Conservation (phyloP, 2,888 invertebrate species). For the Chydorus sphaericus region DNA sequence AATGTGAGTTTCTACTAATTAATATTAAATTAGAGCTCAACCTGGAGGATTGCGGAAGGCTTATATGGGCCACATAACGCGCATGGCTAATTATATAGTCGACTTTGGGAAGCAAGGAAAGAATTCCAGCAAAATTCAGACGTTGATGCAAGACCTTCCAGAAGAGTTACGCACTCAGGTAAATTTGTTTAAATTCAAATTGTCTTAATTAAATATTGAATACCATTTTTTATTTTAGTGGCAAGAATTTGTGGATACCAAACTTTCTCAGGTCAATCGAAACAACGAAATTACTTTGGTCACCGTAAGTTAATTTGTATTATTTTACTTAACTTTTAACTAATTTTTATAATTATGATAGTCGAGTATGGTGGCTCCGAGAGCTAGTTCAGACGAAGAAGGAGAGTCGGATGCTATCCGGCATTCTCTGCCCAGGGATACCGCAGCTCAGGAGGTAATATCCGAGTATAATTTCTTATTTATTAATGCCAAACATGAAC, state of each 20-base stretch:
- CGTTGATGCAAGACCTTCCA: slow-evolving; percentile 27
- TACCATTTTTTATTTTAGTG: no score
- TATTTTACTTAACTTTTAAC: not conserved
- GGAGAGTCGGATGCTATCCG: slow-evolving; percentile 37
- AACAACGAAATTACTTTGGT: slow-evolving; percentile 25
- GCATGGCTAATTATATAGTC: slow-evolving; percentile 35
- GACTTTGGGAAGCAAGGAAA: slow-evolving; percentile 30
- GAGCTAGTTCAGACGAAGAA: slow-evolving; percentile 36
- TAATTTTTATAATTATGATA: not conserved
- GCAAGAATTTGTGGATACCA: slow-evolving; percentile 31
- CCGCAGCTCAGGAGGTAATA: slow-evolving; percentile 36
- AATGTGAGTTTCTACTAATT: not conserved
- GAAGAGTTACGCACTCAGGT: slow-evolving; percentile 28
- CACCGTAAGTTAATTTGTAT: slow-evolving; percentile 25
- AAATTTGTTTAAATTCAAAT: no score
- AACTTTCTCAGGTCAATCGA: slow-evolving; percentile 32
- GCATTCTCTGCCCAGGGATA: slow-evolving; percentile 33
- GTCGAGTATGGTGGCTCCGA: slow-evolving; percentile 22
- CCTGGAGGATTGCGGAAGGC: slow-evolving; percentile 33
- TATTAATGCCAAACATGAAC: slow-evolving; percentile 19
- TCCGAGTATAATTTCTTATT: slow-evolving; percentile 1
- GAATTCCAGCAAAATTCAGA: slow-evolving; percentile 29
- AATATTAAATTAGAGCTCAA: slow-evolving; percentile 19
- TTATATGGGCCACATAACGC: slow-evolving; percentile 47
- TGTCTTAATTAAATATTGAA: no score